A percentile compares a stretch with the other conserved stretches of the same genome.
These are phyloP conservation scores for Seriola aureovittata DNA, from an alignment of 2,113 vertebrate species.

Conservation along the genomic window DNA sequence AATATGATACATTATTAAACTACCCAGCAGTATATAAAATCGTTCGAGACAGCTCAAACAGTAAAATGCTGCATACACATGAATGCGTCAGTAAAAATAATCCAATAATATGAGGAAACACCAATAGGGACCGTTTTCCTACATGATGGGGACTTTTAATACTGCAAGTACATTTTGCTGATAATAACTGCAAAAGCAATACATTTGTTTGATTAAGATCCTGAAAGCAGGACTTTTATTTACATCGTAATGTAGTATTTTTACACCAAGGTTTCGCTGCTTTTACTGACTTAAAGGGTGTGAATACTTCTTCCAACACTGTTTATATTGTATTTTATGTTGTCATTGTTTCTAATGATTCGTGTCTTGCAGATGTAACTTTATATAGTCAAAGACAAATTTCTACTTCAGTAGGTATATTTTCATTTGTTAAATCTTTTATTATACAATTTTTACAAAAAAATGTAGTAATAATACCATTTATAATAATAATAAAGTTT, in stretches of 20 bases:
- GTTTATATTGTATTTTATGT: neutral
- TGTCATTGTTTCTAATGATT: neutral
- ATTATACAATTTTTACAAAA: neutral
- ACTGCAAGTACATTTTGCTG: neutral
- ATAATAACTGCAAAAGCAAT: neutral
- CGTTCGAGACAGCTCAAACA: too few species aligned
- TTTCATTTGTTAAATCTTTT: neutral
- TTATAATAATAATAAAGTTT: neutral
- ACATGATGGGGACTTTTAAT: neutral
- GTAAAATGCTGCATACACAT: neutral
- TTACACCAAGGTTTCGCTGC: neutral
- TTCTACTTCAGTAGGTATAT: neutral
- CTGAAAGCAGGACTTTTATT: neutral
- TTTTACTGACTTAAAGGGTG: neutral
- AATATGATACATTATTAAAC: neutral
- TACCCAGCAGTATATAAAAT: neutral
- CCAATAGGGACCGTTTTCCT: neutral
- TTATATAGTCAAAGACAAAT: neutral
- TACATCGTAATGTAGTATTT: neutral
- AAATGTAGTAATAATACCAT: neutral
- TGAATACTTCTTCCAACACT: neutral
- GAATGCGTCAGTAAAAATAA: neutral
- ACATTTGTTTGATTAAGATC: neutral
- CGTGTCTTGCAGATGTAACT: too few species aligned
- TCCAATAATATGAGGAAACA: neutral